These are phyloP conservation scores for Takifugu rubripes DNA, from an alignment of 2,797 vertebrate species.

Conservation along the genomic window DNA sequence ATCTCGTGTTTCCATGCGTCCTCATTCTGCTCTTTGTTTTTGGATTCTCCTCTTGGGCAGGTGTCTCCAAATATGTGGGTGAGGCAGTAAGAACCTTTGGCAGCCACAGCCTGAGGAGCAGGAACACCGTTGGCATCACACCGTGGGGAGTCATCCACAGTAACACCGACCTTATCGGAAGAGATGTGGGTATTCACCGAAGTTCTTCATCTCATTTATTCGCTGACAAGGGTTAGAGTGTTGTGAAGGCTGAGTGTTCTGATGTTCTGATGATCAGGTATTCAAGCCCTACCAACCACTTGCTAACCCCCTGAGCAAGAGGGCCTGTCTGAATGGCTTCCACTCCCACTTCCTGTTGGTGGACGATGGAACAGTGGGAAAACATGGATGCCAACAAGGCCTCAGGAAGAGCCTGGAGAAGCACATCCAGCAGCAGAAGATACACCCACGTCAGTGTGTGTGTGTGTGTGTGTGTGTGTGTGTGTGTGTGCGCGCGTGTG, in stretches of 20 bases:
- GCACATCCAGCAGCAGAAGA: slow-evolving; percentile 87
- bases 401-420: slow-evolving; percentile 88
- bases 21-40: slow-evolving; percentile 3
- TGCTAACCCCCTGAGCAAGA: slow-evolving; percentile 90
- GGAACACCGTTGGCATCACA: slow-evolving; percentile 88
- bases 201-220: not conserved
- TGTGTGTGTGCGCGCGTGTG: no score
- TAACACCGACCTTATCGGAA: slow-evolving; percentile 88
- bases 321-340: slow-evolving; percentile 87
- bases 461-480: slow-evolving; percentile 1
- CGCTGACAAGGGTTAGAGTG: not conserved
- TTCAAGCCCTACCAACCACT: slow-evolving; percentile 89
- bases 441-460: slow-evolving; percentile 86
- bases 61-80: slow-evolving; percentile 90
- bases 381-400: slow-evolving; percentile 87
- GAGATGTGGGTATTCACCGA: slow-evolving; percentile 82
- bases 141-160: slow-evolving; percentile 96
- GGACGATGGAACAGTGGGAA: slow-evolving; percentile 93
- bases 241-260: not conserved
- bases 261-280: slow-evolving; percentile 70
- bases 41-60: slow-evolving; percentile 61
- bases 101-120: slow-evolving; percentile 84
- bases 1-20: no score
- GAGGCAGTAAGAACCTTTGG: slow-evolving; percentile 87
- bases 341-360: slow-evolving; percentile 95